Conservation (phyloP, 2,888 invertebrate species). For the Lysandra bellargus region DNA sequence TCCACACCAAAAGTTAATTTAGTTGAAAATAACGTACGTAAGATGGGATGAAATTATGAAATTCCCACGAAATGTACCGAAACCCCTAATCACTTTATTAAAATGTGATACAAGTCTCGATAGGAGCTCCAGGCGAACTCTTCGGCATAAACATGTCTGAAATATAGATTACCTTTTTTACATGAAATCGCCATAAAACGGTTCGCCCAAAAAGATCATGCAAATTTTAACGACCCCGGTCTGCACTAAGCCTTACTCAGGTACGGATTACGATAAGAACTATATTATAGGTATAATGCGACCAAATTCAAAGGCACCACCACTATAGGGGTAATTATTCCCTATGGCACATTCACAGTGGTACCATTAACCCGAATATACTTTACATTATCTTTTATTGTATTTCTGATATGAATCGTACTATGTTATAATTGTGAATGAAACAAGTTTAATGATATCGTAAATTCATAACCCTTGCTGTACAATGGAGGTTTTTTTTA, state of each 20-base stretch:
- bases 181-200: slow-evolving; percentile 22
- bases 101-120: not conserved
- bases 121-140: not conserved
- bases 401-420: slow-evolving; percentile 42
- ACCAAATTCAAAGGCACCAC: slow-evolving; percentile 41
- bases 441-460: slow-evolving; percentile 39
- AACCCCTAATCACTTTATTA: slow-evolving; percentile 5
- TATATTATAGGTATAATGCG: slow-evolving; percentile 37
- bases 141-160: slow-evolving; percentile 16
- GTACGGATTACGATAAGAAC: slow-evolving; percentile 40
- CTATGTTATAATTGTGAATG: slow-evolving; percentile 39
- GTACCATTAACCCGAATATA: slow-evolving; percentile 44
- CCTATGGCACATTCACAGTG: slow-evolving; percentile 41
- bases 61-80: not conserved
- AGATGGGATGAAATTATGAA: not conserved
- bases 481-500: slow-evolving; percentile 16
- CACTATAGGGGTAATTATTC: slow-evolving; percentile 40
- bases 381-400: slow-evolving; percentile 46
- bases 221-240: slow-evolving; percentile 15
- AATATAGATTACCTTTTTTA: slow-evolving; percentile 22
- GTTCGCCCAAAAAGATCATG: slow-evolving; percentile 29
- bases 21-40: not conserved
- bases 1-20: not conserved
- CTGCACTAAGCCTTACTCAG: slow-evolving; percentile 25
- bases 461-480: not conserved